phyloP scores from a whole-genome alignment of 53 echinoderm and acorn worm species.

The Stichopus horrens region DNA sequence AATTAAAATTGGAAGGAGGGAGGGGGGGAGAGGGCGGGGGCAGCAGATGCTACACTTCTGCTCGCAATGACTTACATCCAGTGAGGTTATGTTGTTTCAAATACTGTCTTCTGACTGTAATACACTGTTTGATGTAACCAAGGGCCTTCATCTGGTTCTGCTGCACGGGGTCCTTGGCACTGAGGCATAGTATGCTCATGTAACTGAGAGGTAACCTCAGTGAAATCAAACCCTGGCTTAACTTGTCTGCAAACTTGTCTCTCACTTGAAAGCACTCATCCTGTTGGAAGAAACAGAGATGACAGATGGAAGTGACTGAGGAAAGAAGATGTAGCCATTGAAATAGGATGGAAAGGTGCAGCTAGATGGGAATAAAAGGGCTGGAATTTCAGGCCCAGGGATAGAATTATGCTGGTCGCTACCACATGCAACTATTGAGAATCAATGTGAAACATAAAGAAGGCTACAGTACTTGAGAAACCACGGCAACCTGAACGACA shows the following conservation, averaged over 20 bases:
- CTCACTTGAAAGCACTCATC: constrained; percentile 98
- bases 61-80: constrained; percentile 54
- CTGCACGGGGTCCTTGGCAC: constrained; percentile 90
- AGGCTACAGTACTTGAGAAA: too few species aligned
- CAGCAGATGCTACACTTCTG: not conserved
- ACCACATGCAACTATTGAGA: too few species aligned
- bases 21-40: too few species aligned
- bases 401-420: too few species aligned
- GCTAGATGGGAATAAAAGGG: too few species aligned
- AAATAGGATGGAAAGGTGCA: not conserved
- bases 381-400: too few species aligned
- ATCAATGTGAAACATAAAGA: too few species aligned
- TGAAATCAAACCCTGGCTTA: constrained; percentile 75
- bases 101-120: constrained; percentile 74
- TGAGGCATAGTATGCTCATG: constrained; percentile 84
- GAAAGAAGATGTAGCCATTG: not conserved
- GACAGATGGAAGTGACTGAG: not conserved
- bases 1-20: too few species aligned
- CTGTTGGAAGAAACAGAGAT: constrained; percentile 17
- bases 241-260: constrained; percentile 78
- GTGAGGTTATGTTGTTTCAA: constrained; percentile 80
- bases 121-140: constrained; percentile 74
- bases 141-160: constrained; percentile 71
- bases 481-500: too few species aligned
- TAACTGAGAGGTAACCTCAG: constrained; percentile 90